These are phyloP conservation scores for Orthonevra nobilis DNA, from an alignment of 2,888 invertebrate species.

Conservation along the genomic window DNA sequence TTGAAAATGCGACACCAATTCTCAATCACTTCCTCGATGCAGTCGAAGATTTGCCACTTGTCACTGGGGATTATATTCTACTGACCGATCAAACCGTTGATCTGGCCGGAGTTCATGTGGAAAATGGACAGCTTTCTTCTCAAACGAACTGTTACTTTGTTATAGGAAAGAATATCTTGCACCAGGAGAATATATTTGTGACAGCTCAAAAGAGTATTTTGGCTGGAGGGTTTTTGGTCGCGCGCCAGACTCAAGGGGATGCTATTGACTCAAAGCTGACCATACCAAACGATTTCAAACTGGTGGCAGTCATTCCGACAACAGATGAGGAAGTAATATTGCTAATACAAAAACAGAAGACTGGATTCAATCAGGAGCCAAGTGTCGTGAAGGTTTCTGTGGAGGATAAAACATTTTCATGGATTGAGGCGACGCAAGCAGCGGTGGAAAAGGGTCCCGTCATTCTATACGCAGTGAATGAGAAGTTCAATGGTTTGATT, in stretches of 20 bases:
- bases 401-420: conserved; percentile 74
- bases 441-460: conserved; percentile 77
- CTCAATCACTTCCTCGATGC: conserved; percentile 82
- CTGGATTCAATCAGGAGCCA: conserved; percentile 71
- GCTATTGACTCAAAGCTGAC: conserved; percentile 78
- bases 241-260: conserved; percentile 76
- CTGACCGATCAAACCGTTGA: conserved; percentile 76
- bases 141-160: conserved; percentile 77
- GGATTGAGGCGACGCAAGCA: conserved; percentile 76
- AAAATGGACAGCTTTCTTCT: conserved; percentile 83
- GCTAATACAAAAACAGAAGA: conserved; percentile 74
- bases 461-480: conserved; percentile 85
- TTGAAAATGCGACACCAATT: conserved; percentile 81
- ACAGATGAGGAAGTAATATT: conserved; percentile 75
- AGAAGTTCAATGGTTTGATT: conserved; percentile 88
- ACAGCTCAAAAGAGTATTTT: conserved; percentile 81
- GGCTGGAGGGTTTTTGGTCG: conserved; percentile 83
- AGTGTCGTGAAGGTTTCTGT: conserved; percentile 74
- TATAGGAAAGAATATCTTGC: conserved; percentile 73
- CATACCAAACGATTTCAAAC: conserved; percentile 74
- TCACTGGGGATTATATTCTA: conserved; percentile 85
- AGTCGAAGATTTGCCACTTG: conserved; percentile 85
- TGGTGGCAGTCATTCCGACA: conserved; percentile 75
- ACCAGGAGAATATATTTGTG: conserved; percentile 77
- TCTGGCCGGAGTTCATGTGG: conserved; percentile 82